phyloP scores from a whole-genome alignment of 2,888 invertebrate species.

The Nomada flava region DNA sequence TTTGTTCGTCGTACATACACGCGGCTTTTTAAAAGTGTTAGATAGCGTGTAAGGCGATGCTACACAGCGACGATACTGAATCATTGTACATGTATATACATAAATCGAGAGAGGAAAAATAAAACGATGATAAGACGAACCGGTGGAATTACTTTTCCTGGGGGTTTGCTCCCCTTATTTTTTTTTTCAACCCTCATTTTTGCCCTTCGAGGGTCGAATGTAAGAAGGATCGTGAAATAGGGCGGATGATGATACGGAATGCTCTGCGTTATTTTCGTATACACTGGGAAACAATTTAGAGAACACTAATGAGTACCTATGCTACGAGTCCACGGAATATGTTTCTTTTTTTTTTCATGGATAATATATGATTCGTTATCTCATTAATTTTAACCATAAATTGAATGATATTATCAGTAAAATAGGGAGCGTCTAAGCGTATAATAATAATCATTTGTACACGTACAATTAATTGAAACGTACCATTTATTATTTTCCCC shows the following conservation, averaged over 20 bases:
- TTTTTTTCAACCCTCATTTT: not conserved
- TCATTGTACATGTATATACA: constrained; percentile 70
- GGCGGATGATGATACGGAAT: not conserved
- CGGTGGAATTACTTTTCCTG: constrained; percentile 41
- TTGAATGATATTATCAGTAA: not conserved
- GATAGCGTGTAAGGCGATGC: constrained; percentile 65
- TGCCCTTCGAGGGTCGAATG: constrained; percentile 12
- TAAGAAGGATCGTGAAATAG: constrained; percentile 20
- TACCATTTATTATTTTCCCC: not conserved
- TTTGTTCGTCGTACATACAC: constrained; percentile 31
- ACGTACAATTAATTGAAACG: not conserved
- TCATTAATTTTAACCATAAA: not conserved
- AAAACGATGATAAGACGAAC: constrained; percentile 60
- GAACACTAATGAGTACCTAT: not conserved
- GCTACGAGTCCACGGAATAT: not conserved
- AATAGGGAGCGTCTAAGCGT: not conserved
- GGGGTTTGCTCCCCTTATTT: constrained; percentile 1
- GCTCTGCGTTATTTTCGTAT: not conserved
- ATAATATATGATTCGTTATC: too few species aligned
- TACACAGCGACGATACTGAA: constrained; percentile 59
- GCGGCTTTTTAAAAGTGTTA: constrained; percentile 46
- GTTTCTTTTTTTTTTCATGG: not conserved
- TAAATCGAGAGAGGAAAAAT: constrained; percentile 63
- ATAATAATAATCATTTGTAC: not conserved
- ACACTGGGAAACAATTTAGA: constrained; percentile 3